These are phyloP conservation scores for Paralvinella palmiformis DNA, from an alignment of 1,140 invertebrate genomes.

Conservation along the genomic window DNA sequence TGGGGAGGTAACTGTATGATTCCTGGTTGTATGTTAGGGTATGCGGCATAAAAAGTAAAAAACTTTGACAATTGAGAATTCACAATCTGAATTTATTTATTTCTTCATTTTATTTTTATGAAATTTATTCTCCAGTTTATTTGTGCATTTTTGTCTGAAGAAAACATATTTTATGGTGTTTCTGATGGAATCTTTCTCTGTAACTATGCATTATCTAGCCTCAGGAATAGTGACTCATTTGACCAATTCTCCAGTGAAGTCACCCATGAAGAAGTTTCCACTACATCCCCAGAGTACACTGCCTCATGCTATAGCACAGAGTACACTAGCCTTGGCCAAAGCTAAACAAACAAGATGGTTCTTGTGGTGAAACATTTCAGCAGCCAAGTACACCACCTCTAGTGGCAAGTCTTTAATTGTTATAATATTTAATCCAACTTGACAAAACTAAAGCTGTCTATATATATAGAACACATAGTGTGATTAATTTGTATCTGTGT, in stretches of 20 bases:
- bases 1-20: conserved; percentile 21
- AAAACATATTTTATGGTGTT: neutral
- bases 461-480: neutral
- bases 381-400: neutral
- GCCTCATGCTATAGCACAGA: conserved; percentile 4
- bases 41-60: too few relatives aligned
- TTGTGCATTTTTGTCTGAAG: neutral
- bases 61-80: neutral
- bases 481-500: neutral
- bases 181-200: neutral
- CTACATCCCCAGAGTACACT: conserved; percentile 1
- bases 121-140: neutral
- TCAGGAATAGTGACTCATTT: neutral
- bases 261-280: neutral
- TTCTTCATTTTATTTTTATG: neutral
- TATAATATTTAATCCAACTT: neutral
- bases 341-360: neutral
- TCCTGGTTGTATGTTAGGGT: neutral
- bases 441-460: neutral
- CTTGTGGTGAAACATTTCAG: neutral
- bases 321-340: neutral
- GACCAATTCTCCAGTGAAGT: neutral
- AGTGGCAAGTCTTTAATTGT: neutral
- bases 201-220: neutral
- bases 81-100: neutral